These are phyloP conservation scores for Sphenopsis melanotis DNA, from an alignment of 2,797 vertebrate species.

Conservation along the genomic window DNA sequence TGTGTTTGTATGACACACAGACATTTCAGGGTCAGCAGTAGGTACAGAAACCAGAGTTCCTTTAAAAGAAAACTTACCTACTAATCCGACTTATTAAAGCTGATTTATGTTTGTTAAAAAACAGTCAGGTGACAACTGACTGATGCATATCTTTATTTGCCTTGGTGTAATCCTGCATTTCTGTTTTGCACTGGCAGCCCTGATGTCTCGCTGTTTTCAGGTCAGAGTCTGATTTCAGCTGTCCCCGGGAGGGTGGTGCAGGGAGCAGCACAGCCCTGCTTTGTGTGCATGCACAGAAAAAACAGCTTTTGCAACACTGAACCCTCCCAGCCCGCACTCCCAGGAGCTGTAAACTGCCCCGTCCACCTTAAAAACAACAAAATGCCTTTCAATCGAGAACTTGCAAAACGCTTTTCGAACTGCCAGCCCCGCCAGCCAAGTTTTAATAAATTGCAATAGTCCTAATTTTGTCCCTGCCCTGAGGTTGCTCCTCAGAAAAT, in stretches of 20 bases:
- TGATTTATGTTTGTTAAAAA: conserved; percentile 59
- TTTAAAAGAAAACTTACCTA: not conserved
- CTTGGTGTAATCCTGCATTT: conserved; percentile 57
- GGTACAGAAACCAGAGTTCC: not conserved
- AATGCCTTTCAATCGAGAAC: not conserved
- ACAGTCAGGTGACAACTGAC: conserved; percentile 44
- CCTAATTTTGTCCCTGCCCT: rapidly evolving
- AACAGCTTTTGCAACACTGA: conserved; percentile 18
- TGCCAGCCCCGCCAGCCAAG: not conserved
- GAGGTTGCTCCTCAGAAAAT: not conserved
- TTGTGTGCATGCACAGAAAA: conserved; percentile 10
- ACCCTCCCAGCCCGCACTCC: not conserved
- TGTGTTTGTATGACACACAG: not conserved
- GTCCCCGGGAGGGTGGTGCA: conserved; percentile 24
- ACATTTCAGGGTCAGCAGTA: not conserved
- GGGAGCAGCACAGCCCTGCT: not conserved
- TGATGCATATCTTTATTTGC: conserved; percentile 64
- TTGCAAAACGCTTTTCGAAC: not conserved
- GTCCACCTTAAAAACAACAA: not conserved
- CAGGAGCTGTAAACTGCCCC: not conserved
- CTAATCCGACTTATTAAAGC: conserved; percentile 44
- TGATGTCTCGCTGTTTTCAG: conserved; percentile 18
- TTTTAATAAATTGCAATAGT: not conserved
- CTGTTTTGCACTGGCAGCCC: conserved; percentile 21
- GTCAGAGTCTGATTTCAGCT: conserved; percentile 57